A percentile compares a stretch with the other conserved stretches of the same genome.
Conservation (phyloP, 2,888 invertebrate species). For the Vandiemenella viatica region DNA sequence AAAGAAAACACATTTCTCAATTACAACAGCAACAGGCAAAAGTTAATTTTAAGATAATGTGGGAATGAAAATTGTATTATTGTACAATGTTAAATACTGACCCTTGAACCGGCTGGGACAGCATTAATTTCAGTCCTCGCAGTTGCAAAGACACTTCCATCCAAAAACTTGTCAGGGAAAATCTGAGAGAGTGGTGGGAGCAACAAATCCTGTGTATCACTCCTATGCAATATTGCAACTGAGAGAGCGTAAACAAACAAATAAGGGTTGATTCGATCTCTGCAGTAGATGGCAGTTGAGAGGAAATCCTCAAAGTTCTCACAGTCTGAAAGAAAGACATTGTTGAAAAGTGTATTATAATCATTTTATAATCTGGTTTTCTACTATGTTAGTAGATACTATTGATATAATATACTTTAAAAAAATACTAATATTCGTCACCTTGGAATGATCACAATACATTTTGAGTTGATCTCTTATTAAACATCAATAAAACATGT, state of each 20-base stretch:
- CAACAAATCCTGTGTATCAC: slow-evolving; percentile 50
- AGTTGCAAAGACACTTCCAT: slow-evolving; percentile 50
- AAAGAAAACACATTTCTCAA: no score
- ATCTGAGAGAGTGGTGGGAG: slow-evolving; percentile 60
- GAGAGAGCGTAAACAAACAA: slow-evolving; percentile 66
- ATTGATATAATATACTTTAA: no score
- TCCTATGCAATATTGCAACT: slow-evolving; percentile 57
- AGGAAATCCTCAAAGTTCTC: slow-evolving; percentile 43
- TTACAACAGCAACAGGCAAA: no score
- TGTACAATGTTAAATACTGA: slow-evolving; percentile 29
- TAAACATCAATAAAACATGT: no score
- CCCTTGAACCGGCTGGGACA: slow-evolving; percentile 45
- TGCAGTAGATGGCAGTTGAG: slow-evolving; percentile 50
- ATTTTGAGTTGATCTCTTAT: no score
- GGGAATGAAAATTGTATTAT: no score
- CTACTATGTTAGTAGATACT: no score
- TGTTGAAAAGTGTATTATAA: no score
- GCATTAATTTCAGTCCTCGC: slow-evolving; percentile 55
- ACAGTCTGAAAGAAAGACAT: not conserved
- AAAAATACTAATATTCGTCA: no score
- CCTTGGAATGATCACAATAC: no score
- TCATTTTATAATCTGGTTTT: no score
- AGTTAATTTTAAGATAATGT: no score
- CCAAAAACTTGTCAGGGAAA: slow-evolving; percentile 72
- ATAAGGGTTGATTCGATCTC: slow-evolving; percentile 62